These are phyloP conservation scores for Drosophila busckii DNA, from an alignment of 1,140 invertebrate species.

Conservation along the genomic window DNA sequence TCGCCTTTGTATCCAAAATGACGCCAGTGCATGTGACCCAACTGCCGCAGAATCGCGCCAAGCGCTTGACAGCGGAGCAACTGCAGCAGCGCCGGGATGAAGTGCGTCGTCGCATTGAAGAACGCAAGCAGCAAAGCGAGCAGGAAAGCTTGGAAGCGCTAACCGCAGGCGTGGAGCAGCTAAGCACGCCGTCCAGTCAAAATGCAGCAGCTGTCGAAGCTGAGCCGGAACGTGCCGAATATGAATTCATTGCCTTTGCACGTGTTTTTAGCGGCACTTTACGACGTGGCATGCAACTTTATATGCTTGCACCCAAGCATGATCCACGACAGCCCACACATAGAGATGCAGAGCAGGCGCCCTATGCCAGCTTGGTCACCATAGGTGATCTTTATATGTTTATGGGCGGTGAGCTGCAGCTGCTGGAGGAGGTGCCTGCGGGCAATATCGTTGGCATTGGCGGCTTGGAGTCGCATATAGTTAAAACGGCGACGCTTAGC, in stretches of 20 bases:
- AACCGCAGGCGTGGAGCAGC: conserved; percentile 79
- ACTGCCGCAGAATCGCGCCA: conserved; percentile 86
- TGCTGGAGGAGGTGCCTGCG: conserved; percentile 88
- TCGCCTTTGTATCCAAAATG: conserved; percentile 95
- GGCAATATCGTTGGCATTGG: conserved; percentile 96
- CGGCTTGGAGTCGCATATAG: conserved; percentile 90
- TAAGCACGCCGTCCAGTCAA: conserved; percentile 50
- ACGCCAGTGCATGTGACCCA: conserved; percentile 82
- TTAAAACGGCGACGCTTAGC: conserved; percentile 96
- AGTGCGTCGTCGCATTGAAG: conserved; percentile 83
- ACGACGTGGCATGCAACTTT: conserved; percentile 87
- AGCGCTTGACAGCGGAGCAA: conserved; percentile 87
- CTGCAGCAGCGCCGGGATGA: conserved; percentile 85
- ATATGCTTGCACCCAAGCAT: conserved; percentile 94
- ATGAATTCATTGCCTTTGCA: conserved; percentile 94
- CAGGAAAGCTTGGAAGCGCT: conserved; percentile 80
- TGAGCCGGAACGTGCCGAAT: conserved; percentile 79
- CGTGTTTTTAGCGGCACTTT: conserved; percentile 95
- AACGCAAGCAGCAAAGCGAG: conserved; percentile 79
- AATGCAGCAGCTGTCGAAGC: conserved; percentile 35
- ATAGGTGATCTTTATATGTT: conserved; percentile 91
- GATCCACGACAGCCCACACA: conserved; percentile 83
- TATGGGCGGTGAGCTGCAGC: conserved; percentile 95
- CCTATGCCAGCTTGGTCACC: conserved; percentile 81
- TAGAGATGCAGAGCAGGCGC: conserved; percentile 51